Evolutionary conservation across 2,888 invertebrate genomes (phyloP).

Genomic region (Microchrysa polita): DNA sequence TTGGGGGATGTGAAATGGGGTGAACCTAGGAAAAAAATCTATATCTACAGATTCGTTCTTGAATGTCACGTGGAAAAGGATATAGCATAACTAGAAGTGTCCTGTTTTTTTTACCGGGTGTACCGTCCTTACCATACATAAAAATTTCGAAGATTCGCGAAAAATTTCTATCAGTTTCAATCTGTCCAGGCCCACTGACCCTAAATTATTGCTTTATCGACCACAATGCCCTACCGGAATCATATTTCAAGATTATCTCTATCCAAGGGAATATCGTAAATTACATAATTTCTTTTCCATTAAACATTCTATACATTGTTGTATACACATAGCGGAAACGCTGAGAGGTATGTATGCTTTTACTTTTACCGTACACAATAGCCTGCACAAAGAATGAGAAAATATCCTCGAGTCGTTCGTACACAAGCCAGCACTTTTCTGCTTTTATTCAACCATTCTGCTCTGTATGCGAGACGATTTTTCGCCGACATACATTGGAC

Average conservation of each 20-base stretch:
- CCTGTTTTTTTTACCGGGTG: too few species aligned
- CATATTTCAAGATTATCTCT: slow-evolving; percentile 32
- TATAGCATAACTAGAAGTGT: too few species aligned
- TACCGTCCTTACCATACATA: too few species aligned
- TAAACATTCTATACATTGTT: neutral
- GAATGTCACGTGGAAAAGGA: too few species aligned
- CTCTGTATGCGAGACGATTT: neutral
- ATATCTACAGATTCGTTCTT: too few species aligned
- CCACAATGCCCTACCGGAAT: slow-evolving; percentile 22
- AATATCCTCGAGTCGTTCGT: neutral
- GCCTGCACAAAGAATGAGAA: neutral
- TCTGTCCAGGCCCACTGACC: slow-evolving; percentile 31
- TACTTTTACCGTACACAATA: neutral
- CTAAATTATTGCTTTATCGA: slow-evolving; percentile 5
- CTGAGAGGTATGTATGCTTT: neutral
- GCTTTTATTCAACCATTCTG: neutral
- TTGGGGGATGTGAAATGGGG: too few species aligned
- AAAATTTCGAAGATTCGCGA: too few species aligned
- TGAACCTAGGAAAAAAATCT: too few species aligned
- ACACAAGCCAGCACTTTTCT: neutral
- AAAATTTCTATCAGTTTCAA: too few species aligned
- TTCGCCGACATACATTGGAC: neutral
- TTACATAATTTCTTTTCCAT: slow-evolving; percentile 35
- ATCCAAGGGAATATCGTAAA: slow-evolving; percentile 21
- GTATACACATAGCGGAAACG: neutral